Evolutionary conservation across 2,888 invertebrate species (phyloP).

Genomic region (Agriopis aurantiaria): DNA sequence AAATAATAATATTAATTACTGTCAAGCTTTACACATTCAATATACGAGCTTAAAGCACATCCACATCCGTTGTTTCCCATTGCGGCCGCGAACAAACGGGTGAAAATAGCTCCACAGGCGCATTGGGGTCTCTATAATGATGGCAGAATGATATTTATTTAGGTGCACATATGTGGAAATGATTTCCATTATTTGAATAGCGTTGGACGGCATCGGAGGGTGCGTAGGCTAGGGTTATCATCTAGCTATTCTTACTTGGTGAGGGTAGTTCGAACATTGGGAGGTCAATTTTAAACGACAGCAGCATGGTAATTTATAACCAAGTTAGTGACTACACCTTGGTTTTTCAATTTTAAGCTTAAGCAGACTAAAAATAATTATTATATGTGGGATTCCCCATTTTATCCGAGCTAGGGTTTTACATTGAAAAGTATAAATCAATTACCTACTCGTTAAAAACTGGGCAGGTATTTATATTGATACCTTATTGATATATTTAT

Average conservation of each 20-base stretch:
- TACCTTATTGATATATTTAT: no score
- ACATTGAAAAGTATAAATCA: no score
- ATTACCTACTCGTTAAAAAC: no score
- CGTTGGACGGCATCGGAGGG: slow-evolving; percentile 56
- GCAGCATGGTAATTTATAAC: no score
- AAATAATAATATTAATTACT: not conserved
- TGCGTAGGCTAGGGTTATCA: slow-evolving; percentile 48
- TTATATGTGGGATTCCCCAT: no score
- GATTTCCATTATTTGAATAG: slow-evolving; percentile 86
- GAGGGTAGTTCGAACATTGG: no score
- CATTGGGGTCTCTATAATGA: slow-evolving; percentile 78
- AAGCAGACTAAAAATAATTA: no score
- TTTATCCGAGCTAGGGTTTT: no score
- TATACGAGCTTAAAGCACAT: slow-evolving; percentile 9
- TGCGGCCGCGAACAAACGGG: slow-evolving; percentile 71
- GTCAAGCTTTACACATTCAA: not conserved
- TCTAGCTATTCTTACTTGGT: not conserved
- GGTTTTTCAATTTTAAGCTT: no score
- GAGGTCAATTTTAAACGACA: no score
- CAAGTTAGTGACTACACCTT: no score
- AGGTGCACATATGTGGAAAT: slow-evolving; percentile 86
- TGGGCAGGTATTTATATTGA: no score
- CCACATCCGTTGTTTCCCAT: slow-evolving; percentile 60
- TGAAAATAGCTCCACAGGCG: slow-evolving; percentile 77
- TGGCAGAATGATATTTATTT: slow-evolving; percentile 83